A percentile compares a stretch with the other conserved stretches of the same genome.
Conservation (phyloP, 2,888 invertebrate genomes). For the Sphinx pinastri region DNA sequence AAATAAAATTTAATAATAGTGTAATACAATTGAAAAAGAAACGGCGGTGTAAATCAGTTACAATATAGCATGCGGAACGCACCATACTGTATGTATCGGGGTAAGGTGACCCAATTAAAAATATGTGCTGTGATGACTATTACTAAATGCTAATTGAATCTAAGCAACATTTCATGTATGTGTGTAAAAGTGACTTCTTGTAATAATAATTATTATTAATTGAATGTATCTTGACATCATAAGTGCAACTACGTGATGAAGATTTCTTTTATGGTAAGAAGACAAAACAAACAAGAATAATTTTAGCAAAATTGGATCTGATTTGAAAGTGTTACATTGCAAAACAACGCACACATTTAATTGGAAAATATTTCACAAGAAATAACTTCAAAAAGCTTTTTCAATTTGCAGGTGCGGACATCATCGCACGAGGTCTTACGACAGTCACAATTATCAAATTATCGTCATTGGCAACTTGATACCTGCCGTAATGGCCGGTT, state of each 20-base stretch:
- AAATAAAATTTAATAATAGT: not conserved
- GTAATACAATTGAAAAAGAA: not conserved
- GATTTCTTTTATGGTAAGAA: too few species aligned
- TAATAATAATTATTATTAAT: too few species aligned
- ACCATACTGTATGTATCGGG: too few species aligned
- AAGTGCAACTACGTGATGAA: too few species aligned
- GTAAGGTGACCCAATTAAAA: too few species aligned
- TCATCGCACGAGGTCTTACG: constrained; percentile 46
- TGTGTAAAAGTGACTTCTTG: too few species aligned
- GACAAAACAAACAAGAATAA: not conserved
- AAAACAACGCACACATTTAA: not conserved
- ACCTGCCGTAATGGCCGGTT: constrained; percentile 67
- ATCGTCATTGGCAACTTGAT: constrained; percentile 69
- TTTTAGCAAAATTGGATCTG: not conserved
- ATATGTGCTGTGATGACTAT: too few species aligned
- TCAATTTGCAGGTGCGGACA: constrained; percentile 30
- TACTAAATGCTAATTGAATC: too few species aligned
- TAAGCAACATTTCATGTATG: too few species aligned
- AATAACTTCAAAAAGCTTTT: constrained; percentile 16
- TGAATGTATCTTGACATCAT: too few species aligned
- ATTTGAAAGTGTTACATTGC: not conserved
- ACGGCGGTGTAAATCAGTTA: too few species aligned
- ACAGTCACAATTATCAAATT: constrained; percentile 76
- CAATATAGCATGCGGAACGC: too few species aligned
- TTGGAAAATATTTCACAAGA: not conserved